A percentile compares a stretch with the other conserved stretches of the same genome.
phyloP scores from a whole-genome alignment of 1,140 invertebrate genomes.

The Mya arenaria region DNA sequence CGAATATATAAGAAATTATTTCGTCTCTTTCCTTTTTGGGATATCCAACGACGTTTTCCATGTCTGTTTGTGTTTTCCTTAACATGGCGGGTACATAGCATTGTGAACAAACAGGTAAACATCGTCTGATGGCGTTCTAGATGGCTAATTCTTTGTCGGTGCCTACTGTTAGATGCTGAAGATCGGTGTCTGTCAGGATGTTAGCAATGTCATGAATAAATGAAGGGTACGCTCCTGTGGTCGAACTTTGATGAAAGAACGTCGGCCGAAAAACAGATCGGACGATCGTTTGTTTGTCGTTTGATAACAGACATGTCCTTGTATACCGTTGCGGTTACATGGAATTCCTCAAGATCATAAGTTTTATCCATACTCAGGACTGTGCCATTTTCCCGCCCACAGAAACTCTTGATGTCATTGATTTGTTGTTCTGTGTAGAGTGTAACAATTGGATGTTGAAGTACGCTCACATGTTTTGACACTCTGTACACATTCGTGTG shows the following conservation, averaged over 20 bases:
- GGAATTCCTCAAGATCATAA: constrained; percentile 19
- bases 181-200: background rate
- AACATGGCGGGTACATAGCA: constrained; percentile 9
- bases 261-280: constrained; percentile 21
- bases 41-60: constrained; percentile 8
- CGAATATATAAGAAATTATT: background rate
- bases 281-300: background rate
- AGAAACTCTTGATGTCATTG: background rate
- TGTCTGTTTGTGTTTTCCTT: background rate
- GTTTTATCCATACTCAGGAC: constrained; percentile 16
- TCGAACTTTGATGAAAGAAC: background rate
- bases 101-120: background rate
- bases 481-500: background rate
- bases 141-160: background rate
- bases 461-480: background rate
- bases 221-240: background rate
- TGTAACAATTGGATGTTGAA: background rate
- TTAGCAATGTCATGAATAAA: background rate
- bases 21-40: background rate
- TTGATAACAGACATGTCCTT: constrained; percentile 2
- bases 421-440: constrained; percentile 1
- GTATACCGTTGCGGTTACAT: constrained; percentile 4
- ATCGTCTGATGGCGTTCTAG: background rate
- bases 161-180: background rate
- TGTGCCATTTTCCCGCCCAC: background rate